phyloP scores from a whole-genome alignment of 2,797 vertebrate genomes.

The Hapalemur alaotrensis region DNA sequence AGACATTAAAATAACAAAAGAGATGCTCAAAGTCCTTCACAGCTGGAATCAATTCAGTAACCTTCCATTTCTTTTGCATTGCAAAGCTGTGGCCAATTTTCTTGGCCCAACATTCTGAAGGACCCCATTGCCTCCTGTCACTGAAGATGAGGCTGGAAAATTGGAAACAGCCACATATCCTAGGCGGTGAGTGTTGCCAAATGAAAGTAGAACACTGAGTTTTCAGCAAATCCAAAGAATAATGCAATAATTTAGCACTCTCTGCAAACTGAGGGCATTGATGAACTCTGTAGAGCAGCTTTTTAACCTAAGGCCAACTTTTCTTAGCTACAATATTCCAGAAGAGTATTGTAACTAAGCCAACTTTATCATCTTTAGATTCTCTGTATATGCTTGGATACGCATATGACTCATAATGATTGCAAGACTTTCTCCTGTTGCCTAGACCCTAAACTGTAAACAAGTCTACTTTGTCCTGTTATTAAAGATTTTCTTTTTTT shows the following conservation, averaged over 20 bases:
- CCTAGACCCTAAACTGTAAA: background rate
- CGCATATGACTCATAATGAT: background rate
- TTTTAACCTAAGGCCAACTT: conserved; percentile 46
- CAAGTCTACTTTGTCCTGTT: background rate
- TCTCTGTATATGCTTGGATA: background rate
- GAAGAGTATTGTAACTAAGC: background rate
- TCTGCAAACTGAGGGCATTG: conserved; percentile 39
- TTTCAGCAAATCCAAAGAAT: conserved; percentile 59
- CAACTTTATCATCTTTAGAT: background rate
- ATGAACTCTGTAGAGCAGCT: background rate
- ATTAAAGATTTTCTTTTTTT: background rate
- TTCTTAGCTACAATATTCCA: background rate
- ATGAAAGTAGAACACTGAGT: conserved; percentile 18
- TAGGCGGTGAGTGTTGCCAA: background rate
- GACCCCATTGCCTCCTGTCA: conserved; percentile 43
- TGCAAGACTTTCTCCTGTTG: background rate
- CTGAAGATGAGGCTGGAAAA: conserved; percentile 51
- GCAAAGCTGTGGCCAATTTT: conserved; percentile 55
- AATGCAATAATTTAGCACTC: conserved; percentile 58
- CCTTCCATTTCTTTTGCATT: conserved; percentile 55
- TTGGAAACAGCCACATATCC: conserved; percentile 45
- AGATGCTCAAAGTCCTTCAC: conserved; percentile 33
- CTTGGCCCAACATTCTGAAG: conserved; percentile 50
- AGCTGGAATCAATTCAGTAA: conserved; percentile 38
- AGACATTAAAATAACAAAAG: conserved; percentile 15